Evolutionary conservation across 2,888 invertebrate species (phyloP).

Genomic region (Pinctada fucata): DNA sequence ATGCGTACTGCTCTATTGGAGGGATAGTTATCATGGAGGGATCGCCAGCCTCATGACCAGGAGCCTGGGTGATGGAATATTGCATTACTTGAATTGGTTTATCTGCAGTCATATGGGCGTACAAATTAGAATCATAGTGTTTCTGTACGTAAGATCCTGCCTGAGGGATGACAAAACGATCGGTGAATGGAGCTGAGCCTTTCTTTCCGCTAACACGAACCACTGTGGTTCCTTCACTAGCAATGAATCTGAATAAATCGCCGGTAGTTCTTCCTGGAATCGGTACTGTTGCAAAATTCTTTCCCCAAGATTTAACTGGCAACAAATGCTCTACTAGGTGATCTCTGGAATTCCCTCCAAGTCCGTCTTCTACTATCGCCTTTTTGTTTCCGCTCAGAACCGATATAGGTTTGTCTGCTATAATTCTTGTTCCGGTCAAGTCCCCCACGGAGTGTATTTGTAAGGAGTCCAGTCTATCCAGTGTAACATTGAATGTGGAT

Average conservation of each 20-base stretch:
- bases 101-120: conserved; percentile 40
- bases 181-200: background rate
- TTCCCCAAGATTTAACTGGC: conserved; percentile 67
- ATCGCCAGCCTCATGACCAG: conserved; percentile 48
- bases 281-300: conserved; percentile 58
- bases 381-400: conserved; percentile 64
- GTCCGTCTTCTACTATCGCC: conserved; percentile 41
- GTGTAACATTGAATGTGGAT: conserved; percentile 25
- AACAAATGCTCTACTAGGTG: conserved; percentile 63
- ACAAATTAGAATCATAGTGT: conserved; percentile 33
- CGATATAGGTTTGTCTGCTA: conserved; percentile 53
- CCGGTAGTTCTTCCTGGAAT: conserved; percentile 57
- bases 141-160: conserved; percentile 31
- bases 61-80: conserved; percentile 50
- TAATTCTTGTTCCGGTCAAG: conserved; percentile 61
- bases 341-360: conserved; percentile 31
- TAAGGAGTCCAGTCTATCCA: conserved; percentile 45
- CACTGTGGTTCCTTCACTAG: conserved; percentile 43
- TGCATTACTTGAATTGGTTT: conserved; percentile 55
- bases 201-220: conserved; percentile 24
- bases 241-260: conserved; percentile 59
- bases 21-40: conserved; percentile 62
- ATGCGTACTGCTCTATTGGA: conserved; percentile 57
- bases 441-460: conserved; percentile 50
- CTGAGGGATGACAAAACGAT: conserved; percentile 10